Evolutionary conservation across 2,888 invertebrate genomes (phyloP), one percentile per base, ranked within the genome.

Genomic region (Linyphia triangularis): DNA sequence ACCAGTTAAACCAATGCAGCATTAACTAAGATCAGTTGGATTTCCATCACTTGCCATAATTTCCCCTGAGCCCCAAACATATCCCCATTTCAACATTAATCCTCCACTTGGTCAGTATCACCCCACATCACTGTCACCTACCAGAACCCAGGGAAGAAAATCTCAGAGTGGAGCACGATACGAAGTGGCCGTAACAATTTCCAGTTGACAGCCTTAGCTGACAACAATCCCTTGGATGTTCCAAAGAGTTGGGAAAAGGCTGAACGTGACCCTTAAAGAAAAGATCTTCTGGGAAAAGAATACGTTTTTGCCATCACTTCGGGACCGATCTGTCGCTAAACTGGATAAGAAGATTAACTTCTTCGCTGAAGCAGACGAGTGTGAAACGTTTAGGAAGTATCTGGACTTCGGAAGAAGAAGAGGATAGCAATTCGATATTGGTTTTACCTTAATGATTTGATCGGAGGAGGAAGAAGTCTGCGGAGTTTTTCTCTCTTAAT

Each of bases 271-370:
- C 65, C 30, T 79, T 43, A 30, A 30, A 37, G 26, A 63, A 22
- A 13, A 59, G 73, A 40, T n/a, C 19, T 7, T n/a, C 63, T 16
- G 26, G 16, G 51, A 22, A 24, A 63, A 65, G 22, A 67, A 79
- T 22, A 30, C n/a, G 28, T 40, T 43, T 7, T 26, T 30, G 22
- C 30, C 33, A 24, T 33, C 51, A 13, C 1, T 24, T 28, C 24
- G 30, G 43, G 26, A 26, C 13, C 43, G 65, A 73, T 83, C 65
- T 73, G 83, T 83, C 83, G 65, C 83, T 69, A 73, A 83, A 73
- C 51, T 65, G 65, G 83, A 83, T 83, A 65, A 83, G 83, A 83
- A 83, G 83, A 83, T 83, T 83, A 81, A 83, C 83, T 83, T 51
- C 73, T 51, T 75, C 30, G 30, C 43, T 16, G 51, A 24, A 30